These are phyloP conservation scores for Orthosia gracilis DNA, from an alignment of 2,888 invertebrate genomes.

Conservation along the genomic window DNA sequence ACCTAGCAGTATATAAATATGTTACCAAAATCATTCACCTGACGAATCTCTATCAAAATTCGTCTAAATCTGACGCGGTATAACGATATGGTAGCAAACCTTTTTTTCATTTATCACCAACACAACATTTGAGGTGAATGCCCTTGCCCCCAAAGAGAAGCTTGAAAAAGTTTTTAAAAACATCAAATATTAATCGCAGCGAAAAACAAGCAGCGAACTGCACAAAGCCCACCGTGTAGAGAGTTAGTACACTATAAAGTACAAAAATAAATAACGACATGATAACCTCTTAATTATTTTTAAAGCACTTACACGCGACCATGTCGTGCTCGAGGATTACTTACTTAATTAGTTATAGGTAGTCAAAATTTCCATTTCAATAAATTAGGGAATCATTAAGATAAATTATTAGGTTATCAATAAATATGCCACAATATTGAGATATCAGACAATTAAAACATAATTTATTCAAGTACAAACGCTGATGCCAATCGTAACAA, in stretches of 20 bases:
- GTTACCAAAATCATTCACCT: not conserved
- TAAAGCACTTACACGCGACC: not conserved
- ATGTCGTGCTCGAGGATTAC: conserved; percentile 30
- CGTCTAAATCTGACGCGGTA: no score
- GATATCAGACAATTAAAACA: not conserved
- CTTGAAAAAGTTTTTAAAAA: not conserved
- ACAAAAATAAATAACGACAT: conserved; percentile 23
- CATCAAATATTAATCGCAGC: not conserved
- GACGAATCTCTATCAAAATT: no score
- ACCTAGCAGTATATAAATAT: no score
- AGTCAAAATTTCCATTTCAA: conserved; percentile 29
- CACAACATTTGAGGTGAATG: not conserved
- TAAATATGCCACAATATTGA: not conserved
- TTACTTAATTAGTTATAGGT: conserved; percentile 1
- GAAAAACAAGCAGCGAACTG: conserved; percentile 3
- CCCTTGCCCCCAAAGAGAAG: not conserved
- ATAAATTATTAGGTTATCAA: not conserved
- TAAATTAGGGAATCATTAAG: conserved; percentile 24
- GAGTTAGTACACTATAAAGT: not conserved
- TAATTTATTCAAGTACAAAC: not conserved
- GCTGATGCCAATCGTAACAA: not conserved
- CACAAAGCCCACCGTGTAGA: not conserved
- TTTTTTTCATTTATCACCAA: not conserved
- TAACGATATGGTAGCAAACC: not conserved
- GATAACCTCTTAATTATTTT: conserved; percentile 4